Percentiles rank a stretch among this genome's conserved stretches.
These are phyloP conservation scores for Tachuris rubrigastra DNA, from an alignment of 2,113 vertebrate species.

Conservation along the genomic window DNA sequence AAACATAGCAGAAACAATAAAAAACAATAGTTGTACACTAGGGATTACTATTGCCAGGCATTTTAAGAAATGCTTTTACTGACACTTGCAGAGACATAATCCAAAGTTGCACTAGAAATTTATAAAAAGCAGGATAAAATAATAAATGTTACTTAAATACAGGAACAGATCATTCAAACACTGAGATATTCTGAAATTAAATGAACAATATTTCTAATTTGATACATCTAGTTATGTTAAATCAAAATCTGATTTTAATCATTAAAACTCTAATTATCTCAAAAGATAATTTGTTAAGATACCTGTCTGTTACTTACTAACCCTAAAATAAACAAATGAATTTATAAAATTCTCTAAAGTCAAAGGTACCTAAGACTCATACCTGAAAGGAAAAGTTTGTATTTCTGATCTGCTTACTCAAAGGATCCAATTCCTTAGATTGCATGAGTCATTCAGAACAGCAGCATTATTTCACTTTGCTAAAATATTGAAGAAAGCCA, in stretches of 20 bases:
- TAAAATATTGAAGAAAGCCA: not conserved
- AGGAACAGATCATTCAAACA: not conserved
- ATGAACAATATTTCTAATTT: not conserved
- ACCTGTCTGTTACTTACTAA: not conserved
- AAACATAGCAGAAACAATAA: not conserved
- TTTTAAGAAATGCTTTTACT: conserved; percentile 5
- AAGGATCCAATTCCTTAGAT: not conserved
- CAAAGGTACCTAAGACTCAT: not conserved
- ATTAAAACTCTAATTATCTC: not conserved
- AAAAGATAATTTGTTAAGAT: not conserved
- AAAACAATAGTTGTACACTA: not conserved
- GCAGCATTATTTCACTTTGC: not conserved
- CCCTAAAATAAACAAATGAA: not conserved
- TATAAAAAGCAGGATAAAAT: not conserved
- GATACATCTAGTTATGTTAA: not conserved
- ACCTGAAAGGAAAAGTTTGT: not conserved
- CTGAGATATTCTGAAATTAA: not conserved
- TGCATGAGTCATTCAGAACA: not conserved
- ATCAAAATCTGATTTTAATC: not conserved
- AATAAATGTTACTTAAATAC: not conserved
- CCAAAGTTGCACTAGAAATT: not conserved
- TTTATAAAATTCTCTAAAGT: not conserved
- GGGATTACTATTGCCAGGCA: not conserved
- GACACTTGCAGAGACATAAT: not conserved
- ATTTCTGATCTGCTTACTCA: not conserved